phyloP scores from a whole-genome alignment of 2,797 vertebrate species.

The Lacerta viridis region DNA sequence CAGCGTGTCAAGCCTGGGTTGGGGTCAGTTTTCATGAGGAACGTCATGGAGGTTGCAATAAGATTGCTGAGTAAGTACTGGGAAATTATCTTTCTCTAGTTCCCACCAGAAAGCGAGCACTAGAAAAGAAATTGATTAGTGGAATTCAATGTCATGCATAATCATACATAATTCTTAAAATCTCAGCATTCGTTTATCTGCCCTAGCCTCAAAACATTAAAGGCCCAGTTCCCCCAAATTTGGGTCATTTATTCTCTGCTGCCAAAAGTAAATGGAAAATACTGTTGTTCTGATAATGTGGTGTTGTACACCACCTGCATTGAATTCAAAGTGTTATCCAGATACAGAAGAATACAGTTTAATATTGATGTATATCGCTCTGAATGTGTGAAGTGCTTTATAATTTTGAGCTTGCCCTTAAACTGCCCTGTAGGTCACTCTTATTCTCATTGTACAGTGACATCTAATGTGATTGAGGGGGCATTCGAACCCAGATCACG shows the following conservation, averaged over 20 bases:
- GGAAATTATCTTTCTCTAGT: not conserved
- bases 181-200: not conserved
- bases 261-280: constrained; percentile 16
- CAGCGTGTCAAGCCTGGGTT: constrained; percentile 53
- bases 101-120: not conserved
- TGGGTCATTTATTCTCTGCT: not conserved
- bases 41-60: constrained; percentile 10
- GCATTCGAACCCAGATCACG: not conserved
- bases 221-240: not conserved
- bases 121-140: not conserved
- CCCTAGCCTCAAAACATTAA: constrained; percentile 8
- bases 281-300: not conserved
- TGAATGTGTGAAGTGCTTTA: not conserved
- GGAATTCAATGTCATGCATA: not conserved
- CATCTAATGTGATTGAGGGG: not conserved
- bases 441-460: not conserved
- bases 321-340: not conserved
- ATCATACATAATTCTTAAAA: not conserved
- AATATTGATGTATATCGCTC: not conserved
- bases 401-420: not conserved
- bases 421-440: not conserved
- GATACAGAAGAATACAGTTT: not conserved
- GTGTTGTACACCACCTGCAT: not conserved
- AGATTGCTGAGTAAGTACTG: constrained; percentile 24
- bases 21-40: constrained; percentile 56